These are phyloP conservation scores for Ianthella basta DNA, from an alignment of 37 sponge, comb jelly and placozoan genomes.

Conservation along the genomic window DNA sequence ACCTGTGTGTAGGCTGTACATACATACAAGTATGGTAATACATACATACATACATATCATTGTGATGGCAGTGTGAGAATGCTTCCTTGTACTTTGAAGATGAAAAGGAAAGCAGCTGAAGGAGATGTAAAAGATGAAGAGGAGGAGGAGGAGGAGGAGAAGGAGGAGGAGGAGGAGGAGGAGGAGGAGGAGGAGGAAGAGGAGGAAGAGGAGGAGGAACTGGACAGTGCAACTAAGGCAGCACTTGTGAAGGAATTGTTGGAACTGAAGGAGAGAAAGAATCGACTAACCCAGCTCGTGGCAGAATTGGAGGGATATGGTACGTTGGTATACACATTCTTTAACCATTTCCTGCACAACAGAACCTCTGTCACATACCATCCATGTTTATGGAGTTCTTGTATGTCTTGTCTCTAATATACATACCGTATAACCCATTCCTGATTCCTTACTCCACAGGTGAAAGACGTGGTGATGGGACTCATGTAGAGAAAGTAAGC, in stretches of 20 bases:
- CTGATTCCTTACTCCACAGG: too few relatives aligned
- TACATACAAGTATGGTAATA: slow-evolving; percentile 5
- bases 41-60: not conserved
- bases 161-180: slow-evolving; percentile 3
- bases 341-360: not conserved
- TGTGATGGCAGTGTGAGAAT: not conserved
- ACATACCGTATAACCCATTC: too few relatives aligned
- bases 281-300: not conserved
- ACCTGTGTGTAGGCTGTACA: not conserved
- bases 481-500: too few relatives aligned
- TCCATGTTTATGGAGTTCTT: too few relatives aligned
- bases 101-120: not conserved
- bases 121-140: not conserved
- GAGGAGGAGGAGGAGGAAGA: not conserved
- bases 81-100: not conserved
- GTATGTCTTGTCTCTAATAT: too few relatives aligned
- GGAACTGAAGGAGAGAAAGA: not conserved
- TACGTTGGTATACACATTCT: not conserved
- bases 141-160: not conserved
- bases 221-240: not conserved
- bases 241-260: not conserved
- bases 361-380: too few relatives aligned
- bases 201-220: not conserved
- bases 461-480: too few relatives aligned
- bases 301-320: slow-evolving; percentile 1